Percentiles rank a stretch among this genome's conserved stretches.
Conservation (phyloP, 2,888 invertebrate genomes). For the Hydraecia micacea region DNA sequence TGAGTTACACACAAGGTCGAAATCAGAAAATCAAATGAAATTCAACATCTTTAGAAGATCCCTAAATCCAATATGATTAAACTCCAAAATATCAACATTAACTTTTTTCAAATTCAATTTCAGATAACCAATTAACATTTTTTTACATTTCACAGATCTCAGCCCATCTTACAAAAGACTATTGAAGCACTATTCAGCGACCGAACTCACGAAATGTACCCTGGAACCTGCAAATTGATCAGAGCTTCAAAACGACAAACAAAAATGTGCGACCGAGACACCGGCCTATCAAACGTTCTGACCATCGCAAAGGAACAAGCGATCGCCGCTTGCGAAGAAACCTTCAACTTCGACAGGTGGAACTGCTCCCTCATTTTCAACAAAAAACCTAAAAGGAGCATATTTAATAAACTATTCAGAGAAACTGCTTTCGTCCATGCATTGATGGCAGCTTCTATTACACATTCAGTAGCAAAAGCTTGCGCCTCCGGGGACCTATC, state of each 20-base stretch:
- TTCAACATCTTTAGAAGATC: not conserved
- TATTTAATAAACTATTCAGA: conserved; percentile 91
- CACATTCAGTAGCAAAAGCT: conserved; percentile 92
- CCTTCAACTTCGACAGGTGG: conserved; percentile 93
- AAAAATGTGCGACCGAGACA: conserved; percentile 91
- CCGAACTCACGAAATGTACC: conserved; percentile 78
- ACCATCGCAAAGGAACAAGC: conserved; percentile 91
- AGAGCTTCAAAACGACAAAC: conserved; percentile 91
- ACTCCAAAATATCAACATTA: not conserved
- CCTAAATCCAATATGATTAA: not conserved
- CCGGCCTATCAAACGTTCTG: conserved; percentile 88
- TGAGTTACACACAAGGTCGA: not conserved
- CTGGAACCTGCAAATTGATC: conserved; percentile 90
- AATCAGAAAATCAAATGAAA: not conserved
- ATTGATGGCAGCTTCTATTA: conserved; percentile 93
- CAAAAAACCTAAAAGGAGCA: conserved; percentile 86
- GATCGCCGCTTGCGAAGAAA: conserved; percentile 91
- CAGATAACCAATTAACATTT: not conserved
- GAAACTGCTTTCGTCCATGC: conserved; percentile 94
- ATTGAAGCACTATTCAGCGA: conserved; percentile 83
- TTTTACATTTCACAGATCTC: conserved; percentile 77
- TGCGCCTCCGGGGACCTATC: conserved; percentile 93
- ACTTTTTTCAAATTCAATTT: not conserved
- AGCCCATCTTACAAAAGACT: conserved; percentile 83
- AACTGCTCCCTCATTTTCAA: conserved; percentile 92